Conservation (phyloP, 2,797 vertebrate species). For the Manis javanica region DNA sequence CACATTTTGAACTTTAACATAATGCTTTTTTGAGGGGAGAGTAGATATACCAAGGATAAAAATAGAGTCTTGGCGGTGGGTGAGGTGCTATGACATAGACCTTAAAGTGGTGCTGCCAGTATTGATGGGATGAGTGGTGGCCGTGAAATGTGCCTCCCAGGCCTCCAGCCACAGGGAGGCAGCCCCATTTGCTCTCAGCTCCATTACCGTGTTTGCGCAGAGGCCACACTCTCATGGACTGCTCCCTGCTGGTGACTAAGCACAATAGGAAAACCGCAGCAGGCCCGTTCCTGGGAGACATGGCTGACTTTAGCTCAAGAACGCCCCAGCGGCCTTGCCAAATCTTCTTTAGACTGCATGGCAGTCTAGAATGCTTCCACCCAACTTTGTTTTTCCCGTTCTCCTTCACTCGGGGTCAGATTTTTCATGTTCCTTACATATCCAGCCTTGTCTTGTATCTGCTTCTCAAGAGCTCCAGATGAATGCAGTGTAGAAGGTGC, state of each 20-base stretch:
- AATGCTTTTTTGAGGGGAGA: background rate
- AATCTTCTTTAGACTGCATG: background rate
- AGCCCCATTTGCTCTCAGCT: background rate
- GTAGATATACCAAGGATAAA: background rate
- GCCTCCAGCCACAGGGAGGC: background rate
- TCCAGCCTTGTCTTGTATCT: background rate
- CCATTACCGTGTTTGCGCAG: background rate
- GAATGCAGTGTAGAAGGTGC: background rate
- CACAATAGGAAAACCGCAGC: background rate
- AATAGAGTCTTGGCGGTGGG: background rate
- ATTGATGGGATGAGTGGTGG: background rate
- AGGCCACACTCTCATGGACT: background rate
- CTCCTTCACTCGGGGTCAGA: background rate
- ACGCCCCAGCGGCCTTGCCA: background rate
- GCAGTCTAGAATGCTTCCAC: background rate
- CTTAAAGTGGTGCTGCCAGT: background rate
- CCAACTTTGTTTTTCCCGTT: background rate
- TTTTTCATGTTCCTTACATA: background rate
- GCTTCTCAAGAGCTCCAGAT: background rate
- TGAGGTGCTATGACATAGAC: background rate
- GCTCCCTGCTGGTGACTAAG: background rate
- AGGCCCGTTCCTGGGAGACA: background rate
- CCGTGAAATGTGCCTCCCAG: background rate
- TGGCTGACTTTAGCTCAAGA: background rate
- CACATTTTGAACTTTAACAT: background rate